Conservation (phyloP, 2,113 vertebrate species). For the Microcebus griseorufus region DNA sequence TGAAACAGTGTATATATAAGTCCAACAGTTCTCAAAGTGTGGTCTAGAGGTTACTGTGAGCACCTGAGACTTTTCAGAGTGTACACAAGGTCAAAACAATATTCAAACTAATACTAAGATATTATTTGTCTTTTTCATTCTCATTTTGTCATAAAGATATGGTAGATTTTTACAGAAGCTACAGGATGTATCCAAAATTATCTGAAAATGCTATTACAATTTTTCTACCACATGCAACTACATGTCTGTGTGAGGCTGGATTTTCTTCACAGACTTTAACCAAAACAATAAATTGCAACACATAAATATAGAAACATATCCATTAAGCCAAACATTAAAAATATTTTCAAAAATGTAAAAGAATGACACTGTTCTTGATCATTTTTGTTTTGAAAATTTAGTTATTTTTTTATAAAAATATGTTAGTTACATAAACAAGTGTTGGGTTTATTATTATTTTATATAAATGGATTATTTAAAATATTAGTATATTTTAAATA, state of each 20-base stretch:
- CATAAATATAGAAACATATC: background rate
- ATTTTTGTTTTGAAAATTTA: background rate
- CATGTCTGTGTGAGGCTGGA: background rate
- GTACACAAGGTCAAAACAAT: background rate
- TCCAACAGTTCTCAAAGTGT: background rate
- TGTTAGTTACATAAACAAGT: background rate
- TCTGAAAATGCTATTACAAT: conserved; percentile 24
- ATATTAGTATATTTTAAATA: background rate
- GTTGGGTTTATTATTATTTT: background rate
- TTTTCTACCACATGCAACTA: background rate
- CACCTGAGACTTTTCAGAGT: background rate
- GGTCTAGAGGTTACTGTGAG: background rate
- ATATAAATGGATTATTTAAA: background rate
- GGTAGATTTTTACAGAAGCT: background rate
- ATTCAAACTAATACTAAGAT: background rate
- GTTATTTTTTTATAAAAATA: background rate
- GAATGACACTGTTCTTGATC: background rate
- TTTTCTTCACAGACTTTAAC: conserved; percentile 1
- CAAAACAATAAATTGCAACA: conserved; percentile 3
- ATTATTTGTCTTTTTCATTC: background rate
- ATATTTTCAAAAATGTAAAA: background rate
- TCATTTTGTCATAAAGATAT: background rate
- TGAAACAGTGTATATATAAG: background rate
- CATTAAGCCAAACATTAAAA: background rate
- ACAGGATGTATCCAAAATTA: background rate